These are phyloP conservation scores for Pipistrellus nathusii DNA, from an alignment of 2,797 vertebrate genomes.

Conservation along the genomic window DNA sequence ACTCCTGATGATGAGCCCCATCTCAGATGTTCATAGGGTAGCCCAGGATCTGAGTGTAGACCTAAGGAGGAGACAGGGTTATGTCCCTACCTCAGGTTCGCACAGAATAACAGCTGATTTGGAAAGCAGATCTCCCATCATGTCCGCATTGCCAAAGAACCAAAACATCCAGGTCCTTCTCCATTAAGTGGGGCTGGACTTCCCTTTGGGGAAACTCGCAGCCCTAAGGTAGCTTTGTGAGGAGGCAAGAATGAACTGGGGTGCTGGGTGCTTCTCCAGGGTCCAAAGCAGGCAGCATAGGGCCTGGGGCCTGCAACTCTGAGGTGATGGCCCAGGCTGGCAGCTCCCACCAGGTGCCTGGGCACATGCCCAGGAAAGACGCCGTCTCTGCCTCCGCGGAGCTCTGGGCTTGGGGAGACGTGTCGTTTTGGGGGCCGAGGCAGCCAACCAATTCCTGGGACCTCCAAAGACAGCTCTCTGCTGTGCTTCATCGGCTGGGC, in stretches of 20 bases:
- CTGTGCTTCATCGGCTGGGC: neutral
- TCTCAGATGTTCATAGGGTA: neutral
- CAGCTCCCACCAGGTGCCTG: neutral
- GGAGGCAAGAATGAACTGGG: neutral
- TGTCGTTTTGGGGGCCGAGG: neutral
- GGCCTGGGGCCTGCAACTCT: neutral
- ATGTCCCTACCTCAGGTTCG: neutral
- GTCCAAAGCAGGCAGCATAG: neutral
- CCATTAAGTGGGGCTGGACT: neutral
- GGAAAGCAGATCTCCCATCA: conserved; percentile 30
- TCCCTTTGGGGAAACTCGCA: neutral
- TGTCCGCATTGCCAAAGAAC: neutral
- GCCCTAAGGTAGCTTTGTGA: neutral
- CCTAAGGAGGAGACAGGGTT: neutral
- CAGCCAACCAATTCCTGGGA: neutral
- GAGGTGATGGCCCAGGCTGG: neutral
- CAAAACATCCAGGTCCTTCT: neutral
- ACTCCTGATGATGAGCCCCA: neutral
- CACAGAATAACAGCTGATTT: neutral
- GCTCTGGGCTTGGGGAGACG: neutral
- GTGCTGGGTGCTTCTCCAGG: neutral
- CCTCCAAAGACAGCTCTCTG: neutral
- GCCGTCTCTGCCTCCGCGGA: neutral
- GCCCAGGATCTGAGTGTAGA: neutral
- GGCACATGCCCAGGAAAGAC: neutral